Evolutionary conservation across 2,888 invertebrate genomes (phyloP), one percentile per base, ranked within the genome.

Genomic region (Clusia tigrina): DNA sequence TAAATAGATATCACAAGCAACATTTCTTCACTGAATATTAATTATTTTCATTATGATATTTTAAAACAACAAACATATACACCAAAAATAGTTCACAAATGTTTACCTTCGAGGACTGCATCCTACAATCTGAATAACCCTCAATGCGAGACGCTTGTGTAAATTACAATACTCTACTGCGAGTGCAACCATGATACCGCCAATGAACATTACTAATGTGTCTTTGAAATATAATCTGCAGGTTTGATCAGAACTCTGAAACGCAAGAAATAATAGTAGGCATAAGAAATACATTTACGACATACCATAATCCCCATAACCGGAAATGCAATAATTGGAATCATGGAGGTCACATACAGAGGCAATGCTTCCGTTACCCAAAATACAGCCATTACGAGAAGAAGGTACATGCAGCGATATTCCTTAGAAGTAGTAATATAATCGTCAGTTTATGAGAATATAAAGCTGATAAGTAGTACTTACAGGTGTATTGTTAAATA

Each of bases 81-180:
- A n/a, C n/a, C n/a, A n/a, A n/a, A n/a, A n/a, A n/a, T n/a, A n/a
- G n/a, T n/a, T n/a, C n/a, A n/a, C n/a, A 32, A n/a, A 65, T 37
- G 66, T 75, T 73, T 77, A 89, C 89, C 88, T 86, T 81, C 90
- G 85, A 78, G 90, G 91, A 68, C 91, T 90, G 81, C 91, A 90
- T 25, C 91, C 91, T 48, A 91, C 89, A 20, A 90, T 86, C 74
- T 91, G 89, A 57, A 96, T 91, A 2, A 94, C 92, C 81, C 92
- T 88, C 60, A 96, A 81, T 0, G 96, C 95, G 1, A 96, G 90
- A 67, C 96, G 87, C 80, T 92, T 91, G 73, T 96, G 96, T 23
- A 96, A 85, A 80, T 93, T 94, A 71, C 94, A 94, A 80, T 93
- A 90, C 83, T 96, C 96, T 1, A 96, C 92, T 0, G 93, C 94